phyloP scores from a whole-genome alignment of 2,113 vertebrate species.

The Casuarius casuarius region DNA sequence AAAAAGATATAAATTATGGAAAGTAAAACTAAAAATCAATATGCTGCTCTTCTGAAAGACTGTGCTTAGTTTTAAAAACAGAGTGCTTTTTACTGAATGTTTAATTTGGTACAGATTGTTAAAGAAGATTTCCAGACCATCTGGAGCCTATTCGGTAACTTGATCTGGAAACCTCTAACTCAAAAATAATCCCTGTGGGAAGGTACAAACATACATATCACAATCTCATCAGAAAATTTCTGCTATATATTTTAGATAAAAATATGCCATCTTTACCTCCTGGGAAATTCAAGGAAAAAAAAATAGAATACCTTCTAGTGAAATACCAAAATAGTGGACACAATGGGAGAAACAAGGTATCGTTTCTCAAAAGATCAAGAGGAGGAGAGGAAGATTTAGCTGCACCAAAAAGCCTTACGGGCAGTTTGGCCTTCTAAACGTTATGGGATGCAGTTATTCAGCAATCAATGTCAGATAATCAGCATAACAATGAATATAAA shows the following conservation, averaged over 20 bases:
- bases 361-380: background rate
- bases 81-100: slow-evolving; percentile 57
- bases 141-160: slow-evolving; percentile 67
- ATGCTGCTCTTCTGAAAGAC: slow-evolving; percentile 54
- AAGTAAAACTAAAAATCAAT: slow-evolving; percentile 61
- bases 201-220: background rate
- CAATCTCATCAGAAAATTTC: background rate
- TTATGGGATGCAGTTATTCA: background rate
- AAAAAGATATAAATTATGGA: background rate
- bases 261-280: background rate
- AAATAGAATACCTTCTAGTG: background rate
- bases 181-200: slow-evolving; percentile 18
- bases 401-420: background rate
- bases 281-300: background rate
- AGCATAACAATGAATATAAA: background rate
- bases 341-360: background rate
- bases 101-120: slow-evolving; percentile 72
- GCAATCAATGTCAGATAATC: background rate
- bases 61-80: slow-evolving; percentile 43
- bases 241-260: background rate
- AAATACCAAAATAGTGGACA: background rate
- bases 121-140: slow-evolving; percentile 71
- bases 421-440: background rate
- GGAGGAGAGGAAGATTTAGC: background rate
- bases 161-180: slow-evolving; percentile 53